Evolutionary conservation across 2,113 vertebrate species (phyloP).

Genomic region (Chascanopsetta lugubris): DNA sequence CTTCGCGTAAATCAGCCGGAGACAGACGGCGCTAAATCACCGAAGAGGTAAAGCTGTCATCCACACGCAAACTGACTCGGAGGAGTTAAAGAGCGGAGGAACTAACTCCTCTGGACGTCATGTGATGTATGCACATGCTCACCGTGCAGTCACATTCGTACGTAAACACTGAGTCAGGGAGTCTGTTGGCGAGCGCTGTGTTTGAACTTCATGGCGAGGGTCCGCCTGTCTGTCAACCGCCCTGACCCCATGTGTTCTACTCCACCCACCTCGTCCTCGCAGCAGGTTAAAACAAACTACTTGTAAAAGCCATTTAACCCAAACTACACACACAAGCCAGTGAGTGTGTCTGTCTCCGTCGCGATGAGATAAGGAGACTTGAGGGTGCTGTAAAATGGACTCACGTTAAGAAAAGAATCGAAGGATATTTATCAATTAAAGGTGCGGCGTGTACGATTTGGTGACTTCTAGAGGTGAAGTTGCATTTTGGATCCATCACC

Average conservation of each 20-base stretch:
- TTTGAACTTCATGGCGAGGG: not conserved
- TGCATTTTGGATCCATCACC: too few relatives aligned
- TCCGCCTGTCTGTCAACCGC: constrained; percentile 5
- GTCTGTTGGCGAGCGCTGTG: too few relatives aligned
- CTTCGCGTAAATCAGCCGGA: constrained; percentile 6
- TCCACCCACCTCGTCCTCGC: not conserved
- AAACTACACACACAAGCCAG: constrained; percentile 7
- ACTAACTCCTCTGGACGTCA: too few relatives aligned
- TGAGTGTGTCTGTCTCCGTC: not conserved
- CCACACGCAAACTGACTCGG: constrained; percentile 1
- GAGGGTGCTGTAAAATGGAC: too few relatives aligned
- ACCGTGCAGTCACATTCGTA: not conserved
- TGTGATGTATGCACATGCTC: not conserved
- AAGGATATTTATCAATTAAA: too few relatives aligned
- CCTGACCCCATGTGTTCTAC: constrained; percentile 22
- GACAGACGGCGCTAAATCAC: constrained; percentile 28
- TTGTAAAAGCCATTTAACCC: not conserved
- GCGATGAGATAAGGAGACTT: not conserved
- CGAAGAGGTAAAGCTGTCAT: constrained; percentile 30
- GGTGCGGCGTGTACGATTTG: too few relatives aligned
- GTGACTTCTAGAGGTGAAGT: too few relatives aligned
- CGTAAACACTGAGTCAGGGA: too few relatives aligned
- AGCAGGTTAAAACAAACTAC: constrained; percentile 26
- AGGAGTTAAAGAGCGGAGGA: not conserved
- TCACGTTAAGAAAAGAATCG: too few relatives aligned